Base-by-base conservation (phyloP, 1,140 invertebrate genomes). In the Psilanteris sp. region DNA sequence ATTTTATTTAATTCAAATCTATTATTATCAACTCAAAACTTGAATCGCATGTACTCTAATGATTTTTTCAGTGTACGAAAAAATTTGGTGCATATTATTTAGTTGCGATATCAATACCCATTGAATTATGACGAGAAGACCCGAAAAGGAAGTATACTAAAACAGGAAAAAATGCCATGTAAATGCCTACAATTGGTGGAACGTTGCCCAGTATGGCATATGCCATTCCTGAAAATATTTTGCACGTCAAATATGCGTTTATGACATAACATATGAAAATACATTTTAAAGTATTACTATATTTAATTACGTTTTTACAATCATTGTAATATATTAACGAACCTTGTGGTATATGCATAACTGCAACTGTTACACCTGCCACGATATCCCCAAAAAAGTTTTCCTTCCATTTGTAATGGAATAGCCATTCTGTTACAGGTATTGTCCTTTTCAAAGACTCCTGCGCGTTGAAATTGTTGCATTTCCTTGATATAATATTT, bases 51-150 rank as follows among this genome's bases (percentile, higher is more conserved):
- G n/a, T n/a, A n/a, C n/a, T n/a, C n/a, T n/a, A n/a, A n/a, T n/a
- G n/a, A n/a, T n/a, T n/a, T n/a, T n/a, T n/a, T n/a, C n/a, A n/a
- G n/a, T n/a, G n/a, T n/a, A n/a, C n/a, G n/a, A n/a, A n/a, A n/a
- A n/a, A n/a, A n/a, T n/a, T n/a, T n/a, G n/a, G n/a, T n/a, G n/a
- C n/a, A n/a, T n/a, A n/a, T n/a, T n/a, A n/a, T n/a, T n/a, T n/a
- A n/a, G n/a, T n/a, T n/a, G n/a, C n/a, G n/a, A n/a, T n/a, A n/a
- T n/a, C n/a, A n/a, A n/a, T 32, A 90, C 97, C 97, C 88, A 98
- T 94, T 1, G 97, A 98, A 10, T 96, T 92, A 79, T 98, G 97
- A 34, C 91, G 91, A 0, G 97, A 98, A 3, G 97, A 98, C 16
- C 96, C 97, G 52, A 98, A 92, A 34, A 98, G 88, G 44, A 95